These are phyloP conservation scores for Falco punctatus DNA, from an alignment of 2,113 vertebrate genomes.

Conservation along the genomic window DNA sequence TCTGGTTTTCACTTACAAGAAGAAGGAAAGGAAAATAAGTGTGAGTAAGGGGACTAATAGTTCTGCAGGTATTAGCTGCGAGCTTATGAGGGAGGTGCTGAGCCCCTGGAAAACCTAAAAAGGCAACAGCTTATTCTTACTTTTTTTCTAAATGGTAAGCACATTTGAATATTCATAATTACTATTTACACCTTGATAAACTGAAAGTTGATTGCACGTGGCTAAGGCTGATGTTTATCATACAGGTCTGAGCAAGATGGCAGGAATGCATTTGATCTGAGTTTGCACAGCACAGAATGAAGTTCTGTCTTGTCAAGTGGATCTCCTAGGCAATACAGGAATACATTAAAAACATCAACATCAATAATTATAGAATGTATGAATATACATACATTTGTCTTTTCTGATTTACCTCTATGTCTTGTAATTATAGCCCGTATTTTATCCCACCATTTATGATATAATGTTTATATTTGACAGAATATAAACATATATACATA, in stretches of 20 bases:
- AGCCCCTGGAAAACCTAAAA: slow-evolving; percentile 18
- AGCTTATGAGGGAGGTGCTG: neutral
- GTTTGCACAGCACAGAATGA: slow-evolving; percentile 10
- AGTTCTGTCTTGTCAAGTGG: slow-evolving; percentile 1
- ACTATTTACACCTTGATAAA: slow-evolving; percentile 2
- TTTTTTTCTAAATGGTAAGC: neutral
- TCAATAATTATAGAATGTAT: neutral
- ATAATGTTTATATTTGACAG: neutral
- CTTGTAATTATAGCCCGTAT: neutral
- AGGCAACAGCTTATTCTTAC: neutral
- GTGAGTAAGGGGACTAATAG: neutral
- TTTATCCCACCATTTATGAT: neutral
- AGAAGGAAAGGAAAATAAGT: neutral
- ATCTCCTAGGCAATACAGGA: neutral
- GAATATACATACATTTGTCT: neutral
- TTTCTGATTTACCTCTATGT: neutral
- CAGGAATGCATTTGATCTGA: slow-evolving; percentile 60
- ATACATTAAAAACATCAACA: neutral
- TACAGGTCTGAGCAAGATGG: slow-evolving; percentile 37
- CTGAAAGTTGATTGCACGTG: neutral
- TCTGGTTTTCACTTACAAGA: neutral
- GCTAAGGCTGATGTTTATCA: slow-evolving; percentile 20
- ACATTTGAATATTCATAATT: slow-evolving; percentile 17
- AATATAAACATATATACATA: neutral
- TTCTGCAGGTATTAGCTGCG: neutral